phyloP scores from a whole-genome alignment of 2,888 invertebrate species.

The Trichacis sp. region DNA sequence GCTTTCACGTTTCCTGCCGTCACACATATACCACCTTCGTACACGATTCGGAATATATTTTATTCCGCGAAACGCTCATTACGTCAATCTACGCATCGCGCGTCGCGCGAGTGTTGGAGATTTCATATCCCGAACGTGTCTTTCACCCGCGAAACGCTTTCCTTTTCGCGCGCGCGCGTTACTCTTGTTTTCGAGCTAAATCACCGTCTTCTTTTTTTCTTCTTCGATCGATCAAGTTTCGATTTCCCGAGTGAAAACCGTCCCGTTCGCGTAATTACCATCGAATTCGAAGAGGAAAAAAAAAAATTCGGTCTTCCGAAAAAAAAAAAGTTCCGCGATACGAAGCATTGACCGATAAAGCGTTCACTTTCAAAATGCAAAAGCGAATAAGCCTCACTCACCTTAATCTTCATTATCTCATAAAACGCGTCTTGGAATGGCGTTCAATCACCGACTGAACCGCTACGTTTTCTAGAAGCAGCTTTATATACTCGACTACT shows the following conservation, averaged over 20 bases:
- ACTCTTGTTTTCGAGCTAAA: neutral
- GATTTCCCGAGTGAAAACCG: too few relatives aligned
- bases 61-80: neutral
- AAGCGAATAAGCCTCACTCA: conserved; percentile 50
- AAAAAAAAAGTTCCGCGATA: too few relatives aligned
- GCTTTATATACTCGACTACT: conserved; percentile 62
- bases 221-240: too few relatives aligned
- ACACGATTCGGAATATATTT: too few relatives aligned
- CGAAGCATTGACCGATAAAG: too few relatives aligned
- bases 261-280: too few relatives aligned
- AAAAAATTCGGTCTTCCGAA: too few relatives aligned
- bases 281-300: too few relatives aligned
- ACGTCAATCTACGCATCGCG: neutral
- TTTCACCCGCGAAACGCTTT: neutral
- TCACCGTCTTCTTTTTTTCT: neutral
- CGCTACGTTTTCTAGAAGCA: conserved; percentile 61
- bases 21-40: too few relatives aligned
- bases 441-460: conserved; percentile 66
- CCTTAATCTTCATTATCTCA: conserved; percentile 63
- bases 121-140: neutral
- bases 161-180: neutral
- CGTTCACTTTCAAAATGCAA: too few relatives aligned
- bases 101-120: neutral
- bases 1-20: conserved; percentile 4
- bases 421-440: conserved; percentile 63